These are phyloP conservation scores for Petrosia ficiformis DNA, from an alignment of 37 sponge, comb jelly and placozoan species.

Conservation along the genomic window DNA sequence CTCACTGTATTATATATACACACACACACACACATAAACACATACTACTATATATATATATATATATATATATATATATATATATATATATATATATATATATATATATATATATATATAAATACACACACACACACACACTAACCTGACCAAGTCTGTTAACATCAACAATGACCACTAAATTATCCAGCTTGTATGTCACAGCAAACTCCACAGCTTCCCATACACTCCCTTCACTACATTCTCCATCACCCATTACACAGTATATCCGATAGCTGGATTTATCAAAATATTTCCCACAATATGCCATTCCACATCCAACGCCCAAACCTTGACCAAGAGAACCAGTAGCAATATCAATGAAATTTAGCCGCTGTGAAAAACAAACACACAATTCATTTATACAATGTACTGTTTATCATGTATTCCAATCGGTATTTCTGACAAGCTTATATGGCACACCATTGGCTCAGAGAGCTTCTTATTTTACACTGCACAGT, in stretches of 20 bases:
- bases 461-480: too few relatives aligned
- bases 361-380: conserved; percentile 86
- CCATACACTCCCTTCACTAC: conserved; percentile 97
- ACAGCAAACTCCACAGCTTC: conserved; percentile 91
- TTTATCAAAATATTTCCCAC: conserved; percentile 97
- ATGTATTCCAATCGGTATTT: too few relatives aligned
- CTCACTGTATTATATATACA: too few relatives aligned
- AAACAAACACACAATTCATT: neutral
- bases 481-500: too few relatives aligned
- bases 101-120: too few relatives aligned
- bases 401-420: too few relatives aligned
- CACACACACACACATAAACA: too few relatives aligned
- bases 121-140: too few relatives aligned
- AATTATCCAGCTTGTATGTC: conserved; percentile 96
- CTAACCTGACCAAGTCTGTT: conserved; percentile 73
- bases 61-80: too few relatives aligned
- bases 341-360: conserved; percentile 98
- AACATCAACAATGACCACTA: conserved; percentile 91
- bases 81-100: too few relatives aligned
- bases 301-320: conserved; percentile 97
- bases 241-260: conserved; percentile 95
- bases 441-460: too few relatives aligned
- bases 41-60: too few relatives aligned
- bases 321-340: conserved; percentile 97
- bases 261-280: conserved; percentile 95